Evolutionary conservation across 2,113 vertebrate genomes (phyloP), one percentile per base, ranked within the genome.

Genomic region (Poicephalus gulielmi): DNA sequence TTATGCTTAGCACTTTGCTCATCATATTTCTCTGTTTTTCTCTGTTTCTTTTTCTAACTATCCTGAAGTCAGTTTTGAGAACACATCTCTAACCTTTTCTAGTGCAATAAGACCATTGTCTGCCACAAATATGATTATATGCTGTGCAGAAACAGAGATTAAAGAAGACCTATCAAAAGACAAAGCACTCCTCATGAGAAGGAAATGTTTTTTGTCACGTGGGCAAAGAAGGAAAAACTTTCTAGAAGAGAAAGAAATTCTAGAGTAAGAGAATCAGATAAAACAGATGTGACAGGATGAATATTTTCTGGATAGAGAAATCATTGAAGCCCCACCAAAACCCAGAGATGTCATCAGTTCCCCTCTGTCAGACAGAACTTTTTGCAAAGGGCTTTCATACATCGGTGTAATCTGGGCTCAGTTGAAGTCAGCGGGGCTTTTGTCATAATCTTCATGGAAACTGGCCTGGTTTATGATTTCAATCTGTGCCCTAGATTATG

Each of bases 121-220:
- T 85, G 71, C 35, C 37, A 55, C 49, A 93, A 92, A 92, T 44
- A 55, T 91, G 9, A 27, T 91, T 24, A 37, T 77, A 44, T 35
- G 24, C 11, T 85, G 35, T 89, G 93, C 44, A 18, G 68, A 95
- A 95, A 81, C 87, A 18, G 23, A 79, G 78, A 94, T 94, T 95
- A 95, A 95, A 91, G 76, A 92, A 96, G 76, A 85, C 94, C 63
- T 93, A 94, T 86, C 47, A 84, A 96, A 96, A 67, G 74, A 91
- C 85, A 93, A 88, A 83, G 37, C 50, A 82, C 71, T 96, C 77
- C 62, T 88, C 74, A 79, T 27, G 62, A 85, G 69, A 33, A 63
- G 9, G 74, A 95, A 88, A 76, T 70, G 64, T 2, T 92, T 53
- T 96, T 71, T 96, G 57, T 94, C 44, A 35, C 47, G 28, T 86